Base-by-base conservation (phyloP, 1,140 invertebrate species). In the Phthorimaea operculella region DNA sequence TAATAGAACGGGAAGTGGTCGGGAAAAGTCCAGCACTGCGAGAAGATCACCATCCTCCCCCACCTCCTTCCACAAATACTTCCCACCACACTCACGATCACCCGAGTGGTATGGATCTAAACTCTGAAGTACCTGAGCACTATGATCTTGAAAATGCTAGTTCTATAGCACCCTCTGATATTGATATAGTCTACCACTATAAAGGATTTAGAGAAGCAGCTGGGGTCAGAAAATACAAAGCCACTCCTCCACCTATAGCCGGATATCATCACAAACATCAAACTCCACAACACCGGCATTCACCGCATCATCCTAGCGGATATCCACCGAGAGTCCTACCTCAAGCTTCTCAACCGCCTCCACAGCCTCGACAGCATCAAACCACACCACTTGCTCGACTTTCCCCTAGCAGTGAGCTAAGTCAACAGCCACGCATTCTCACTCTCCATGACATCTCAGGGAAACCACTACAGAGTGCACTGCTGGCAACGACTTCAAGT, bases 131-230 rank as follows among this genome's bases (percentile, higher is more conserved):
- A 62, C 96, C 96, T 0, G 97, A 98, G 76, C 96, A 97, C 74
- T 98, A 99, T 71, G 97, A 99, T 78, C 85, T 99, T 52, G 97
- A 99, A 82, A 98, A 98, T 83, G 96, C 96, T 0, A 97, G 96
- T 76, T 97, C 95, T 0, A 98, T 99, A 62, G 97, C 97, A 0
- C 96, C 97, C 0, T 97, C 96, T 10, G 97, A 98, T 79, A 98
- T 98, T 59, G 97, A 98, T 72, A 95, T 98, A 58, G 95, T 97
- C 1, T 97, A 97, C 70, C 96, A 98, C 77, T 98, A 98, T 76
- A 97, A 98, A 87, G 95, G 96, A 62, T 93, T 94, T 85, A 82
- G 94, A 75, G 92, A 94, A 76, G 90, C 89, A 1, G 89, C 88
- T 11, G 94, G 95, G 12, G 90, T 95, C 57, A 81, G 94, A 12